phyloP scores from a whole-genome alignment of 2,113 vertebrate genomes.

The Mandrillus leucophaeus region DNA sequence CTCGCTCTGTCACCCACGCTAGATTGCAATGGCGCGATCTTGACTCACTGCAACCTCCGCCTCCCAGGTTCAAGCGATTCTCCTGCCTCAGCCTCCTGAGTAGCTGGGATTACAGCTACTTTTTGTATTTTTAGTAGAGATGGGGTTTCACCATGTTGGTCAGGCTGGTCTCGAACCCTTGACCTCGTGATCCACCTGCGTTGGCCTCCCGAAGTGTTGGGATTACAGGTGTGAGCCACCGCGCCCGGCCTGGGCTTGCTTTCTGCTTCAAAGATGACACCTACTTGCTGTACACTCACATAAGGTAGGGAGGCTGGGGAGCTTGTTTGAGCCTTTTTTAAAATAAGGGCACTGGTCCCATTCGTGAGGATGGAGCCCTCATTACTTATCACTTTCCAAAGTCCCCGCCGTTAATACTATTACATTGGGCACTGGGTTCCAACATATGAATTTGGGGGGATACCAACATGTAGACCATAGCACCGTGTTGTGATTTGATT shows the following conservation, averaged over 20 bases:
- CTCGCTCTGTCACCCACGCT: too few species aligned
- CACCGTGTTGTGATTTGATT: background rate
- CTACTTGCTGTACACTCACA: background rate
- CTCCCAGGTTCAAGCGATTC: too few species aligned
- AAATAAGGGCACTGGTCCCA: background rate
- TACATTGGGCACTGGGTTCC: background rate
- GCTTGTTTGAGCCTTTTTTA: background rate
- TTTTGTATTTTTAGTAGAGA: too few species aligned
- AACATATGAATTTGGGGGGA: background rate
- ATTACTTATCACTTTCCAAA: background rate
- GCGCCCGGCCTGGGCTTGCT: background rate
- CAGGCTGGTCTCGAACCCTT: too few species aligned
- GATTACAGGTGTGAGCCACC: too few species aligned
- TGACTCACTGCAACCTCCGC: too few species aligned
- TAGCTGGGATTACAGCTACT: too few species aligned
- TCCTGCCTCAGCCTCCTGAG: too few species aligned
- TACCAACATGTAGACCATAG: background rate
- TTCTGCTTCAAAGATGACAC: background rate
- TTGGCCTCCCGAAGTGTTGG: too few species aligned
- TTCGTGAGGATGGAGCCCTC: background rate
- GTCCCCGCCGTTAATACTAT: background rate
- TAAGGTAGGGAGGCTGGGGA: background rate
- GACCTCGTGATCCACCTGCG: rapidly evolving
- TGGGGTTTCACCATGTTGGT: too few species aligned
- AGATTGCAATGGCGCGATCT: too few species aligned